Base-by-base conservation (phyloP, 30 jellyfish, hydroid and myxozoan species). In the Pseudorhiza aurosa region DNA sequence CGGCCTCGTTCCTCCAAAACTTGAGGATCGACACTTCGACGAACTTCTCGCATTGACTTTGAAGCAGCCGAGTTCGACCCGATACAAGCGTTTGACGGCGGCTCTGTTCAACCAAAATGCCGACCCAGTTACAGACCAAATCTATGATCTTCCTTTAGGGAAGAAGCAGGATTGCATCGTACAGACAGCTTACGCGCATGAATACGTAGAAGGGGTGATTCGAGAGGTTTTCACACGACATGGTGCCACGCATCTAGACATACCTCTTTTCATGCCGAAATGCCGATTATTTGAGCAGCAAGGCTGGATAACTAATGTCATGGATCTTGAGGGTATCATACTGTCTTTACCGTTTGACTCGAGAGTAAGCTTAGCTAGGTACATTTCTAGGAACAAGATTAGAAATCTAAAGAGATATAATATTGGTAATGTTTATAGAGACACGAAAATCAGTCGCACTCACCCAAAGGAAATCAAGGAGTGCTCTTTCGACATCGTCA, bases 281-380 rank as follows among this genome's bases (percentile, higher is more conserved):
- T 42, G 89, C 49, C 86, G 82, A 24, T 15, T 65, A 8, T 84
- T 77, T 47, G 95, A 77, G 24, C 72, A 83, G 74, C 64, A 73
- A 29, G 85, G 76, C 28, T 68, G 73, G 57, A 65, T 72, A 29
- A 96, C 96, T 8, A 78, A 85, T 28, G 74, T 91, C 15, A 83
- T 91, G 94, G 96, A 91, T 57, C 95, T 64, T 8, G 89, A 90
- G 53, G 98, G 98, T 12, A 45, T 85, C 24, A 84, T 85, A n/a
- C 58, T 91, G 33, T 76, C 95, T 6, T 80, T 91, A 59, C 98
- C 98, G 42, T 85, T 63, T 70, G 98, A 91, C 51, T 91, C 98
- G 14, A 68, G 98, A n/a, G 90, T 81, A 29, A 65, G 89, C 46
- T 87, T 91, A 70, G 96, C 98, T 15, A 87, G 98, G 5, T 91